Conservation (phyloP, 2,888 invertebrate species). For the Xestia ashworthii region DNA sequence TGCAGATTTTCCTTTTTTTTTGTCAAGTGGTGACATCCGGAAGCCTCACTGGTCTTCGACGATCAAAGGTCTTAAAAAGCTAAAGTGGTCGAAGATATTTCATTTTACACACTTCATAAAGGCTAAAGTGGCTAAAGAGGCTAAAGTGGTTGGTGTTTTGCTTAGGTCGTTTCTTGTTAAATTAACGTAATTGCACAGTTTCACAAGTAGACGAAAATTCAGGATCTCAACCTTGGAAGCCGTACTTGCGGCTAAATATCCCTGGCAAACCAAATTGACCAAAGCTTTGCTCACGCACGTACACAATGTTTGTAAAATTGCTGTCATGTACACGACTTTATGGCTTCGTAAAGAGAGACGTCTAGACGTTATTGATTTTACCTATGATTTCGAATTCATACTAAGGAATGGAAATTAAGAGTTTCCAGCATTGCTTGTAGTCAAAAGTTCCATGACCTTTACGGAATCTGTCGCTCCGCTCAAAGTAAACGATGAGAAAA, state of each 20-base stretch:
- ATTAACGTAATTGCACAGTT: not conserved
- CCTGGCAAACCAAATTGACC: not conserved
- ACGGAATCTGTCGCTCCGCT: not conserved
- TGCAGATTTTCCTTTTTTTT: not conserved
- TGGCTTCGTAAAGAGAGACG: slow-evolving; percentile 34
- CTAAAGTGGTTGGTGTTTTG: not conserved
- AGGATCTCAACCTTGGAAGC: not conserved
- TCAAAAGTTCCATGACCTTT: slow-evolving; percentile 9
- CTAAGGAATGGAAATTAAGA: slow-evolving; percentile 15
- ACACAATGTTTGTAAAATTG: slow-evolving; percentile 12
- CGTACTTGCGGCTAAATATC: not conserved
- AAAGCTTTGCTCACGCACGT: slow-evolving; percentile 14
- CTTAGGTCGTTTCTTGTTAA: not conserved
- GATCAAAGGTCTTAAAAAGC: not conserved
- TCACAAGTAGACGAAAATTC: slow-evolving; percentile 1
- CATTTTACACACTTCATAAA: not conserved
- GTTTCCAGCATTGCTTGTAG: not conserved
- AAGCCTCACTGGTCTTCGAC: not conserved
- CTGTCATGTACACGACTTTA: slow-evolving; percentile 42
- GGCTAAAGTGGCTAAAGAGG: not conserved
- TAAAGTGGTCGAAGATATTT: not conserved
- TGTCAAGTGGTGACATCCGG: not conserved
- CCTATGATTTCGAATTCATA: slow-evolving; percentile 11
- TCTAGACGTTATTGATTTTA: slow-evolving; percentile 57
- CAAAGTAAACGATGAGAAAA: not conserved